Evolutionary conservation across 2,888 invertebrate genomes (phyloP).

Genomic region (Plagodis dolabraria): DNA sequence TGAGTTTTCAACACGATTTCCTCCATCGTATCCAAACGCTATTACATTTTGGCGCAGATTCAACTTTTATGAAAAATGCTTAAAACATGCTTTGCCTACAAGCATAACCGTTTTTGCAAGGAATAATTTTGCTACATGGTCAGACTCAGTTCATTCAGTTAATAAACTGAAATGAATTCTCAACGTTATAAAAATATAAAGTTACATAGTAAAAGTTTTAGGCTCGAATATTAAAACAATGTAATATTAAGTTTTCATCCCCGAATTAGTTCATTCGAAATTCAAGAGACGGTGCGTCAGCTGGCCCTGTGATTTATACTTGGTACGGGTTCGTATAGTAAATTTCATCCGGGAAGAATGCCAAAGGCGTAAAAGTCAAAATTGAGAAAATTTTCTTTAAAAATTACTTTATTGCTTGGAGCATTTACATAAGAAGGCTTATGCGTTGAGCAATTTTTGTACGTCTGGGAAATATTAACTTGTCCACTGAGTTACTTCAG

Average conservation of each 20-base stretch:
- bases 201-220: background rate
- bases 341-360: conserved; percentile 46
- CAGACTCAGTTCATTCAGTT: conserved; percentile 1
- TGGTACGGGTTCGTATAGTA: conserved; percentile 59
- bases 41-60: conserved; percentile 52
- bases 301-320: conserved; percentile 72
- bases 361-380: conserved; percentile 33
- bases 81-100: conserved; percentile 35
- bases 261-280: conserved; percentile 64
- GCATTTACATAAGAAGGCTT: no score
- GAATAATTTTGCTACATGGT: conserved; percentile 9
- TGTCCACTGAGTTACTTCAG: no score
- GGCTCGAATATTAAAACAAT: conserved; percentile 29
- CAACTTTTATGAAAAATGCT: conserved; percentile 49
- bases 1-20: conserved; percentile 40
- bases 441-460: no score
- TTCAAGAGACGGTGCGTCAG: conserved; percentile 69
- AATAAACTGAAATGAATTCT: background rate
- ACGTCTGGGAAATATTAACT: no score
- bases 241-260: conserved; percentile 49
- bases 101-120: conserved; percentile 14
- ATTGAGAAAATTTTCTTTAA: conserved; percentile 21
- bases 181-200: background rate
- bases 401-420: background rate
- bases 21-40: conserved; percentile 33